Evolutionary conservation across 1,140 invertebrate genomes (phyloP).

Genomic region (Mercenaria mercenaria): DNA sequence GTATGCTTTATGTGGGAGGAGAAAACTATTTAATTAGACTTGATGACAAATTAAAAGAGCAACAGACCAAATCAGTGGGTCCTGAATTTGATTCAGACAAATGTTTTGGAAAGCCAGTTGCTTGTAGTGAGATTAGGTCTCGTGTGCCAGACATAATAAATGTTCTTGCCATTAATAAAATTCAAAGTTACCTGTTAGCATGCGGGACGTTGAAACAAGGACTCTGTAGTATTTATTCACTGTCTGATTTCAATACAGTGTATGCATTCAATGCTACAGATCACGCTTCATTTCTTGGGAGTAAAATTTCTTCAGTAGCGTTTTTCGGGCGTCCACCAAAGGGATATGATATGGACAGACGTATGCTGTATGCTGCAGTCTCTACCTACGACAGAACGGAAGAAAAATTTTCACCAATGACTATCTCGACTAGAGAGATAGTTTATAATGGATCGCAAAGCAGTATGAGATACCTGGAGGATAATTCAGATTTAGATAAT

Average conservation of each 20-base stretch:
- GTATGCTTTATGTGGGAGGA: slow-evolving; percentile 68
- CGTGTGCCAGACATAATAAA: slow-evolving; percentile 53
- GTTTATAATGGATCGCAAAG: background rate
- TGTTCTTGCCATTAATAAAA: slow-evolving; percentile 60
- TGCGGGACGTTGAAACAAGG: slow-evolving; percentile 71
- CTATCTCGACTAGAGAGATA: slow-evolving; percentile 68
- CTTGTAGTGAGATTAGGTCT: background rate
- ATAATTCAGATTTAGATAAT: background rate
- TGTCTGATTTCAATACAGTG: slow-evolving; percentile 48
- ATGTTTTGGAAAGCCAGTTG: slow-evolving; percentile 52
- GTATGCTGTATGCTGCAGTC: slow-evolving; percentile 69
- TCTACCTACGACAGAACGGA: slow-evolving; percentile 68
- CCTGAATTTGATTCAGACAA: slow-evolving; percentile 43
- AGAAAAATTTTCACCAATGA: slow-evolving; percentile 62
- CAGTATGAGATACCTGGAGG: slow-evolving; percentile 44
- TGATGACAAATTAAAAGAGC: slow-evolving; percentile 54
- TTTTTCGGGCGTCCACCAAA: slow-evolving; percentile 43
- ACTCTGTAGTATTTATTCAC: slow-evolving; percentile 62
- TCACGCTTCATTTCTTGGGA: slow-evolving; percentile 65
- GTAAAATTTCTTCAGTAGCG: slow-evolving; percentile 66
- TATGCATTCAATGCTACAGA: background rate
- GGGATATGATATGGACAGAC: background rate
- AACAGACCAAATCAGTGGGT: slow-evolving; percentile 19
- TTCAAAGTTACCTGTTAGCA: slow-evolving; percentile 65
- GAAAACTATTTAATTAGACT: slow-evolving; percentile 62